Conservation (phyloP, 2,113 vertebrate genomes). For the Megaleporinus macrocephalus region DNA sequence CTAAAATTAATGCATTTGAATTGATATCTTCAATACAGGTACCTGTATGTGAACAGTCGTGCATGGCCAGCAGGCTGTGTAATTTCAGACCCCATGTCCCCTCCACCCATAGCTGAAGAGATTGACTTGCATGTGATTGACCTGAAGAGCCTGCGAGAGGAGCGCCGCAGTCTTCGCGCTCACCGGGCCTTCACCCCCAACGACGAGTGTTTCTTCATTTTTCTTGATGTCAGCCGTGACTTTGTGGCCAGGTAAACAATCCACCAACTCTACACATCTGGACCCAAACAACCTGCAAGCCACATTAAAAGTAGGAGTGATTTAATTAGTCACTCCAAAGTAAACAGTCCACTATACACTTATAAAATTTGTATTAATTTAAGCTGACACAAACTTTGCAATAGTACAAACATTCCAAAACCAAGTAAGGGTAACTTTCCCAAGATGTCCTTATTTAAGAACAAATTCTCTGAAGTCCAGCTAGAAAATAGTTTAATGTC, state of each 20-base stretch:
- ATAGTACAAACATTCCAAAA: too few species aligned
- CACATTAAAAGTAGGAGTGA: background rate
- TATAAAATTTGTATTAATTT: too few species aligned
- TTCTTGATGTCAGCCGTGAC: conserved; percentile 94
- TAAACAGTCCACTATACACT: background rate
- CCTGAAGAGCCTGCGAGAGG: conserved; percentile 92
- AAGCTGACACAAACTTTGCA: too few species aligned
- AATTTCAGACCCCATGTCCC: conserved; percentile 93
- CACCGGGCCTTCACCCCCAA: conserved; percentile 95
- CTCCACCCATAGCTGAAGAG: conserved; percentile 93
- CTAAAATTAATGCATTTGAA: too few species aligned
- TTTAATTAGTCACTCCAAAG: background rate
- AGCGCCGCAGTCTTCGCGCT: conserved; percentile 86
- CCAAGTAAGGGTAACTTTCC: too few species aligned
- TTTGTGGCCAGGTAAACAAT: conserved; percentile 90
- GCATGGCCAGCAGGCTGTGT: conserved; percentile 91
- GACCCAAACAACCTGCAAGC: background rate
- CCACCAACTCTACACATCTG: background rate
- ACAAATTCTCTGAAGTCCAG: too few species aligned
- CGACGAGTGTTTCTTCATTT: conserved; percentile 97
- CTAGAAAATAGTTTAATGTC: background rate
- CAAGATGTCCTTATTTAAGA: too few species aligned
- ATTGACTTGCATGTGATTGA: conserved; percentile 95
- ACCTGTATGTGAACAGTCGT: conserved; percentile 94
- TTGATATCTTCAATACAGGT: conserved; percentile 84